Base-by-base conservation (phyloP, 92 coral and sea anemone species). In the Actinostola sp. region DNA sequence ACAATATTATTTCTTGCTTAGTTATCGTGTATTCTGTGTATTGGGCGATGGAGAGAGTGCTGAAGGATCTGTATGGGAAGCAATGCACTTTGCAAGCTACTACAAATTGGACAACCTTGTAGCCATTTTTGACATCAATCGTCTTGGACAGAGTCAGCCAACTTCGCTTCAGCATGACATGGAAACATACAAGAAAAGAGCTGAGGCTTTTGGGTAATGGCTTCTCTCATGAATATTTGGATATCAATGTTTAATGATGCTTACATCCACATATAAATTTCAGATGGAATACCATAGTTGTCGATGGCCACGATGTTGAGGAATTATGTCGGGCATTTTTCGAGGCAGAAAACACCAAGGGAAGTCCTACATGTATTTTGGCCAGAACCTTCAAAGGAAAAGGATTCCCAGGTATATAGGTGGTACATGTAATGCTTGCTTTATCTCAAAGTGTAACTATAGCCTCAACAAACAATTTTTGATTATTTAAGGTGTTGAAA, bases 151-250 rank as follows among this genome's bases (percentile, higher is more conserved):
- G 85, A 94, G 98, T 75, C 88, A 94, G 33, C 97, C 98, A 1
- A 94, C 98, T 1, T 71, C 89, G 43, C 67, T 88, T 12, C 80
- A 83, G 52, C 98, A 94, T 67, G 84, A 91, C 76, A 88, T 74
- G 56, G 95, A 81, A 9, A 76, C 70, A 12, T 94, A 94, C 86
- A 86, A 81, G 81, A 89, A 82, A 44, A 91, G 97, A 44, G 83
- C 91, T 36, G 97, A 94, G 46, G 98, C 93, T 67, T 94, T 94
- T 88, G 98, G 98, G 98, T 94, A 85, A 67, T n/a, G n/a, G n/a
- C n/a, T n/a, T n/a, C n/a, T n/a, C n/a, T n/a, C n/a, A n/a, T 36
- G 42, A 36, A 19, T 6, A 15, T 43, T 19, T 42, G 20, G 1
- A 16, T 48, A n/a, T n/a, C n/a, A n/a, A n/a, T n/a, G n/a, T n/a